Evolutionary conservation across 1,140 invertebrate species (phyloP).

Genomic region (Papilio dardanus): DNA sequence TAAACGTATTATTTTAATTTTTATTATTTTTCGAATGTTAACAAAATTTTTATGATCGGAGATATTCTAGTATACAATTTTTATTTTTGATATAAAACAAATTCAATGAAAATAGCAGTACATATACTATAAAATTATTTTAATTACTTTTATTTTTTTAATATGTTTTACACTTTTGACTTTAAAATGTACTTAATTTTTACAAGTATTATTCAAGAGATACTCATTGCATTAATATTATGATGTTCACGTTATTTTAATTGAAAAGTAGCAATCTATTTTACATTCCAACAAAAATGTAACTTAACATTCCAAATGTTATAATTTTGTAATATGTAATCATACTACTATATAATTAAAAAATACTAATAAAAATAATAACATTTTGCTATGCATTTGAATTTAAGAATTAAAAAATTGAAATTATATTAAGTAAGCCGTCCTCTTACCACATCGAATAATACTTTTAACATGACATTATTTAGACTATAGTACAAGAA

Average conservation of each 20-base stretch:
- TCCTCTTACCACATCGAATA: slow-evolving; percentile 38
- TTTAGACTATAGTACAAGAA: slow-evolving; percentile 47
- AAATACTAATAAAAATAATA: slow-evolving; percentile 9
- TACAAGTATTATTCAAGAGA: slow-evolving; percentile 11
- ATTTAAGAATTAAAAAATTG: slow-evolving; percentile 4
- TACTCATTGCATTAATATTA: slow-evolving; percentile 28
- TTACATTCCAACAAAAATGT: slow-evolving; percentile 18
- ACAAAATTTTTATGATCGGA: neutral
- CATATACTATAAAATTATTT: no score
- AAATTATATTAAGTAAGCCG: slow-evolving; percentile 22
- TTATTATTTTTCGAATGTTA: neutral
- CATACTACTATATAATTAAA: neutral
- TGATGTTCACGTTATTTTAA: neutral
- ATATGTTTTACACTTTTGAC: neutral
- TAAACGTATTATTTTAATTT: neutral
- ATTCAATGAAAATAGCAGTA: no score
- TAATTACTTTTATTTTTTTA: no score
- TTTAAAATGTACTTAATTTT: neutral
- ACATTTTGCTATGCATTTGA: neutral
- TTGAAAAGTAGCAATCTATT: neutral
- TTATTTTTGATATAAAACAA: no score
- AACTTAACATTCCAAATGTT: slow-evolving; percentile 7
- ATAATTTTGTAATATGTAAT: neutral
- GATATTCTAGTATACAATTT: neutral
- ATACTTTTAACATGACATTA: slow-evolving; percentile 40